Conservation (phyloP, 2,888 invertebrate species). For the Xestoiulus laeticollis region DNA sequence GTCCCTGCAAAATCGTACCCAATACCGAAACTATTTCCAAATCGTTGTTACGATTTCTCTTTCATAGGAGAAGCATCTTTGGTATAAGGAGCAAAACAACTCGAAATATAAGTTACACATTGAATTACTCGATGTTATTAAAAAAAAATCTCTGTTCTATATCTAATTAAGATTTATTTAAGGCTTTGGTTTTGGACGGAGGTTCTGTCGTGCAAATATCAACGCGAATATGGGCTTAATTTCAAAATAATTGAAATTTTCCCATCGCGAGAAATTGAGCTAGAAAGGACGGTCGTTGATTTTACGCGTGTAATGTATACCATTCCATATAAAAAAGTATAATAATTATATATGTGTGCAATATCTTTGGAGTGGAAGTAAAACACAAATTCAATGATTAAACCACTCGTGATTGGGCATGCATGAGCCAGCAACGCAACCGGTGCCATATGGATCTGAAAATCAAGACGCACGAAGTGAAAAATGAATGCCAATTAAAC, state of each 20-base stretch:
- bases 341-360: conserved; percentile 14
- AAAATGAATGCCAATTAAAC: not conserved
- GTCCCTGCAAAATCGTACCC: too few species aligned
- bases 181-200: not conserved
- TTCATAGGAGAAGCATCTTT: not conserved
- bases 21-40: not conserved
- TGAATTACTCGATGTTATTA: not conserved
- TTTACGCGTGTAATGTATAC: not conserved
- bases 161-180: not conserved
- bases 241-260: not conserved
- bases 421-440: conserved; percentile 1
- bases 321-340: conserved; percentile 12
- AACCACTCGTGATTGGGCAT: not conserved
- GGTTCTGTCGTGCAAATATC: not conserved
- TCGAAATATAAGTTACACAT: not conserved
- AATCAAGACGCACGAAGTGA: not conserved
- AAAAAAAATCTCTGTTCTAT: not conserved
- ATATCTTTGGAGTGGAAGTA: conserved; percentile 26
- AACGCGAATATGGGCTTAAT: not conserved
- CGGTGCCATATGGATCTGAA: conserved; percentile 15
- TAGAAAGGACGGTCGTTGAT: not conserved
- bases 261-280: not conserved
- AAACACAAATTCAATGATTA: conserved; percentile 7
- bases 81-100: not conserved
- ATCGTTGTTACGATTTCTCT: not conserved